Percentiles rank a stretch among this genome's conserved stretches.
phyloP scores from a whole-genome alignment of 2,888 invertebrate species.

The Andrena haemorrhoa region DNA sequence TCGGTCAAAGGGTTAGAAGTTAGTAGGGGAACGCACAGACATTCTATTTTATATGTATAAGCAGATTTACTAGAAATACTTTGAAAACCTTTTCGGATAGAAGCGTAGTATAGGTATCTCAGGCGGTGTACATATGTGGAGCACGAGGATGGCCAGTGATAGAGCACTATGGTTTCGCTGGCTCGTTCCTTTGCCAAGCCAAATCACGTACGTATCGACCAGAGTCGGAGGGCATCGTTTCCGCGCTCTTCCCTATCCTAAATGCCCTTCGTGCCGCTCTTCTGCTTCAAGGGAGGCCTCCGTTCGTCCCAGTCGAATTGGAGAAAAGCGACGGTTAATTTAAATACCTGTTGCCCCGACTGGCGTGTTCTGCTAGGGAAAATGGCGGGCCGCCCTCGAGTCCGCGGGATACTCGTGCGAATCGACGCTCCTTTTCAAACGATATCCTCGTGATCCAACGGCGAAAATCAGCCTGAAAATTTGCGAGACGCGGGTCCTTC shows the following conservation, averaged over 20 bases:
- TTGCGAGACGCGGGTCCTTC: neutral
- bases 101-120: slow-evolving; percentile 22
- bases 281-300: slow-evolving; percentile 28
- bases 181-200: slow-evolving; percentile 43
- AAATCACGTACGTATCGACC: slow-evolving; percentile 69
- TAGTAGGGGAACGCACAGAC: no score
- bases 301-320: slow-evolving; percentile 50
- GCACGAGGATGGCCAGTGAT: slow-evolving; percentile 10
- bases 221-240: slow-evolving; percentile 14
- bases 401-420: slow-evolving; percentile 1
- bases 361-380: slow-evolving; percentile 32
- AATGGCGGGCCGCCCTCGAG: no score
- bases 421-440: neutral
- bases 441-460: neutral
- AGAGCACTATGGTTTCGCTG: slow-evolving; percentile 25
- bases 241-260: slow-evolving; percentile 25
- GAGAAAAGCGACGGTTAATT: slow-evolving; percentile 62
- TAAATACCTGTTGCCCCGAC: slow-evolving; percentile 72
- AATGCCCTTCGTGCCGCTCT: slow-evolving; percentile 42
- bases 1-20: no score
- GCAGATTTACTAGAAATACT: no score
- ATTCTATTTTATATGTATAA: no score
- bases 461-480: slow-evolving; percentile 5
- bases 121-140: slow-evolving; percentile 26
- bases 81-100: slow-evolving; percentile 20